Conservation (phyloP, 2,113 vertebrate species). For the Erinaceus europaeus region DNA sequence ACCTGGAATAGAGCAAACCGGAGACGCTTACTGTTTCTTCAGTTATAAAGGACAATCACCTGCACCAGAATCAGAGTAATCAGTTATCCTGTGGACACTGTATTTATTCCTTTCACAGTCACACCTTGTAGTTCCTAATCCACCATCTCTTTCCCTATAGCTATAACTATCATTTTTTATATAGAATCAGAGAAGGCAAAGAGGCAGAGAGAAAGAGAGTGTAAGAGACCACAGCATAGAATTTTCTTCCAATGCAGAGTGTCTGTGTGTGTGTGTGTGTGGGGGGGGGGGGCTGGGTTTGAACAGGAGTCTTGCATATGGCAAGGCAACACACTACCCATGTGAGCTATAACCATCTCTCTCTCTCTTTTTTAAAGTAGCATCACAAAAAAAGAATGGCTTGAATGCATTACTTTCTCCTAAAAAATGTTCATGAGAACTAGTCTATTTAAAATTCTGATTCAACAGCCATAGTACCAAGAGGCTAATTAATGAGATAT, state of each 20-base stretch:
- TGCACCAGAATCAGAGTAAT: not conserved
- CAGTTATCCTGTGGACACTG: not conserved
- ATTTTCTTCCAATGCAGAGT: too few relatives aligned
- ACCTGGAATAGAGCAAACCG: not conserved
- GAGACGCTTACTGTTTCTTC: not conserved
- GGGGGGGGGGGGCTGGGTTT: too few relatives aligned
- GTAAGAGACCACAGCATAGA: too few relatives aligned
- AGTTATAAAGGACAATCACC: not conserved
- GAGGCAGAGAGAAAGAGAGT: too few relatives aligned
- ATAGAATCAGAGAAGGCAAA: too few relatives aligned
- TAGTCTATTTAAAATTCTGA: constrained; percentile 37
- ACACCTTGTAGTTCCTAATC: not conserved
- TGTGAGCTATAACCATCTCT: too few relatives aligned
- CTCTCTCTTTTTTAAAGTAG: too few relatives aligned
- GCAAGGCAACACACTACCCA: too few relatives aligned
- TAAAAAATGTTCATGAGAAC: not conserved
- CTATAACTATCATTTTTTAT: too few relatives aligned
- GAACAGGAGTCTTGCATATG: too few relatives aligned
- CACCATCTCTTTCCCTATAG: not conserved
- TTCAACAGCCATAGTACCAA: not conserved
- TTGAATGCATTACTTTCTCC: not conserved
- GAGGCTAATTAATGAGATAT: not conserved
- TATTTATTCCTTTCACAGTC: not conserved
- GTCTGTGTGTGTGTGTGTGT: too few relatives aligned
- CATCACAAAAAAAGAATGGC: not conserved